Base-by-base conservation (phyloP, 2,797 vertebrate species). In the Prunella strophiata region DNA sequence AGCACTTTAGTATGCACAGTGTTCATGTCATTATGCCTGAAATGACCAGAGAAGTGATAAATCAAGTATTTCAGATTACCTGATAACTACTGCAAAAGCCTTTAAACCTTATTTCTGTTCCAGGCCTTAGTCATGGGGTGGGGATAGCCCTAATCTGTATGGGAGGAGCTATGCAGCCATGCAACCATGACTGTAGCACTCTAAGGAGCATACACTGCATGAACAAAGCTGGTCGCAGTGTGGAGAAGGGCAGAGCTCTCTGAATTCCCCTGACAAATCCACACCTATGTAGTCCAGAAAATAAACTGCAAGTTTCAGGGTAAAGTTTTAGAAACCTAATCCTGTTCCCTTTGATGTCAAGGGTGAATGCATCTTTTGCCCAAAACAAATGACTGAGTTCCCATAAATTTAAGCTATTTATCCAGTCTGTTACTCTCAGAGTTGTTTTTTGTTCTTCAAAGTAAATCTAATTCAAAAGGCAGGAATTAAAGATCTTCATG, bases 121-220 rank as follows among this genome's bases (percentile, higher is more conserved):
- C 58, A 77, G 68, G 27, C 82, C 76, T 93, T 72, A 94, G 93
- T 92, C 91, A 91, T 57, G 57, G 89, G 78, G 87, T 77, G 78
- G 71, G 66, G 91, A 38, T 59, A n/a, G 74, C 42, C 48, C 52
- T 93, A 62, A 73, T 82, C 59, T 55, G 14, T 63, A 17, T 87
- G 84, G 94, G 84, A 91, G 92, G 91, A 93, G 91, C 61, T 42
- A 40, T 16, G 55, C 43, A 47, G 51, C 73, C 80, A 36, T 5
- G 68, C 55, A 91, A 12, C 48, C 36, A 6, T n/a, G 83, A n/a
- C 40, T 21, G 55, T 59, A 58, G 83, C 70, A 71, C 55, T 2
- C 36, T 8, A 16, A 16, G 9, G 30, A 61, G 55, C 3, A 5
- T 5, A 58, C 9, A 3, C 20, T 3, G 47, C 36, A 16, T 9